These are phyloP conservation scores for Dynastes maya DNA, from an alignment of 2,888 invertebrate genomes.

Conservation along the genomic window DNA sequence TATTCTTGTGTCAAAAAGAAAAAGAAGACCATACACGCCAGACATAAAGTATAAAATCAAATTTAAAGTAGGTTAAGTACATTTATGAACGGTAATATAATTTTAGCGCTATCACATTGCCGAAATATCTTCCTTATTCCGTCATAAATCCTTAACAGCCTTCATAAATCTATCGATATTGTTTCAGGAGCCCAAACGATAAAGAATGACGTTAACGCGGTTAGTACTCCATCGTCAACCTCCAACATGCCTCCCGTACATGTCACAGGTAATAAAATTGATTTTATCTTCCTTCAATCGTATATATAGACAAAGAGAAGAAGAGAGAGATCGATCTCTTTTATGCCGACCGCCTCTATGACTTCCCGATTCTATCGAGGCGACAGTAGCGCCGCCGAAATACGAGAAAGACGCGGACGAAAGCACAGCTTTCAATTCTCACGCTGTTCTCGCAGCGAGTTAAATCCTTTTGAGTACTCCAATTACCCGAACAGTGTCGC, in stretches of 20 bases:
- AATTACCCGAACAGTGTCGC: slow-evolving; percentile 12
- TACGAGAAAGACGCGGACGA: not conserved
- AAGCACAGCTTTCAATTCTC: not conserved
- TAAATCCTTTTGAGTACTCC: slow-evolving; percentile 1
- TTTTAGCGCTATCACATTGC: not conserved
- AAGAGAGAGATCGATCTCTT: not conserved
- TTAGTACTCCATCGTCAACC: slow-evolving; percentile 29
- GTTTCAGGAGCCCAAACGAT: slow-evolving; percentile 56
- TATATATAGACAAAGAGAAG: no score
- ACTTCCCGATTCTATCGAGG: slow-evolving; percentile 6
- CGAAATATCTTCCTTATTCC: not conserved
- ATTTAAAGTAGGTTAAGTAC: no score
- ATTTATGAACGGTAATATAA: no score
- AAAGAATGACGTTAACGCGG: slow-evolving; percentile 53
- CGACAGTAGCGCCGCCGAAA: not conserved
- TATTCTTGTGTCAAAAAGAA: no score
- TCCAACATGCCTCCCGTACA: slow-evolving; percentile 53
- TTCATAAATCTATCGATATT: slow-evolving; percentile 23
- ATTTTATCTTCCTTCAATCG: slow-evolving; percentile 1
- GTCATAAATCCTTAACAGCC: not conserved
- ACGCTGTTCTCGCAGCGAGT: not conserved
- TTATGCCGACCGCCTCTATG: not conserved
- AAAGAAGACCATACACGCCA: no score
- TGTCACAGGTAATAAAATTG: slow-evolving; percentile 53
- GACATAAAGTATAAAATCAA: no score